phyloP scores from a whole-genome alignment of 2,113 vertebrate genomes.

The Pionites leucogaster region DNA sequence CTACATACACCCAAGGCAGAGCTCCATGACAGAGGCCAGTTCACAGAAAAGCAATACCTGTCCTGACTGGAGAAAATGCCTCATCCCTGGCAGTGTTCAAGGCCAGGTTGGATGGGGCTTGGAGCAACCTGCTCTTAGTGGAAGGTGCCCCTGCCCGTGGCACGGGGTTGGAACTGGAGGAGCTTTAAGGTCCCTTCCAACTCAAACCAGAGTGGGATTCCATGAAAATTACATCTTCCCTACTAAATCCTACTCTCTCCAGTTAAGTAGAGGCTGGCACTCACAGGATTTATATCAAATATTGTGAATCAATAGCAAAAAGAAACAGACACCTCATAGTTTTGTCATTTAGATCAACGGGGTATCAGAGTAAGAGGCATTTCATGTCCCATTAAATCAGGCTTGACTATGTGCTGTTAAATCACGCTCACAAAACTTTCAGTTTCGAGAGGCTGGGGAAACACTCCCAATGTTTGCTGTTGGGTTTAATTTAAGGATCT shows the following conservation, averaged over 20 bases:
- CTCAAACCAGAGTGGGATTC: neutral
- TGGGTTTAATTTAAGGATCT: neutral
- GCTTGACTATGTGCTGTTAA: neutral
- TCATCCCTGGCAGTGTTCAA: neutral
- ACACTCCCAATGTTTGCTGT: neutral
- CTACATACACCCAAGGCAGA: neutral
- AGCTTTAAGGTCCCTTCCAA: neutral
- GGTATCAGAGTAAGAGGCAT: neutral
- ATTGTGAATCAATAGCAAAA: neutral
- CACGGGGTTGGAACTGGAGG: neutral
- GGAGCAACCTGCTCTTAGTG: neutral
- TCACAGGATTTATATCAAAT: neutral
- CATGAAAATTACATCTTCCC: neutral
- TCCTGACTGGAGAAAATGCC: neutral
- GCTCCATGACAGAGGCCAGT: neutral
- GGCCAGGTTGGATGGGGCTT: neutral
- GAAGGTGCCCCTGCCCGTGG: neutral
- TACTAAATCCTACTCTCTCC: neutral
- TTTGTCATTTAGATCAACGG: slow-evolving; percentile 19
- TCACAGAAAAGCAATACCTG: neutral
- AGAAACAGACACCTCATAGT: neutral
- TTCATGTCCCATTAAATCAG: slow-evolving; percentile 46
- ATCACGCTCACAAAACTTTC: neutral
- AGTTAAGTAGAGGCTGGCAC: neutral
- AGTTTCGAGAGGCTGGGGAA: neutral